Evolutionary conservation across 1,140 invertebrate genomes (phyloP).

Genomic region (Drosophila yakuba): DNA sequence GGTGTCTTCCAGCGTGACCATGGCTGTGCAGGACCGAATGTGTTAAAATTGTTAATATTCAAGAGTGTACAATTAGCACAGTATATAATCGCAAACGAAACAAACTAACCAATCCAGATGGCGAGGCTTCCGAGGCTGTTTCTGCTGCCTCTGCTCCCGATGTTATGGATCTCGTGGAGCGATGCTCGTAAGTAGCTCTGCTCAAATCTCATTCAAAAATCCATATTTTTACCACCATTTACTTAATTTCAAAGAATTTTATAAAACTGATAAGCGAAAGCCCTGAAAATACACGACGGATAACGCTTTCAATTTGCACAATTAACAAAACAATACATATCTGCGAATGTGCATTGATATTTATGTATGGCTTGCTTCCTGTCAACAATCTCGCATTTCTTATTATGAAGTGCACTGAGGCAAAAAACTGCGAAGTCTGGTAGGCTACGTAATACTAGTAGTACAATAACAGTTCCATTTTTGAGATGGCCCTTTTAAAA

Average conservation of each 20-base stretch:
- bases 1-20: slow-evolving; percentile 39
- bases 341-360: neutral
- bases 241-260: neutral
- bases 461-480: no score
- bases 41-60: slow-evolving; percentile 43
- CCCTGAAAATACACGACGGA: neutral
- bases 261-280: neutral
- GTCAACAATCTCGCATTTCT: slow-evolving; percentile 1
- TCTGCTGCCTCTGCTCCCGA: neutral
- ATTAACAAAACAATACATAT: slow-evolving; percentile 4
- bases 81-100: slow-evolving; percentile 11
- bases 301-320: slow-evolving; percentile 28
- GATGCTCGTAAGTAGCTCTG: slow-evolving; percentile 35
- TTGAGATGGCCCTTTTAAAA: no score
- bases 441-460: no score
- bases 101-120: slow-evolving; percentile 7
- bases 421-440: neutral
- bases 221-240: neutral
- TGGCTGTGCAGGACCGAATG: slow-evolving; percentile 36
- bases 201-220: neutral
- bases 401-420: neutral
- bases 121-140: neutral
- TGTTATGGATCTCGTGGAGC: slow-evolving; percentile 24
- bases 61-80: slow-evolving; percentile 22
- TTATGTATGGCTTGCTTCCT: slow-evolving; percentile 11